Percentiles rank a stretch among this genome's conserved stretches.
Conservation (phyloP, 2,113 vertebrate genomes). For the Electrona antarctica region DNA sequence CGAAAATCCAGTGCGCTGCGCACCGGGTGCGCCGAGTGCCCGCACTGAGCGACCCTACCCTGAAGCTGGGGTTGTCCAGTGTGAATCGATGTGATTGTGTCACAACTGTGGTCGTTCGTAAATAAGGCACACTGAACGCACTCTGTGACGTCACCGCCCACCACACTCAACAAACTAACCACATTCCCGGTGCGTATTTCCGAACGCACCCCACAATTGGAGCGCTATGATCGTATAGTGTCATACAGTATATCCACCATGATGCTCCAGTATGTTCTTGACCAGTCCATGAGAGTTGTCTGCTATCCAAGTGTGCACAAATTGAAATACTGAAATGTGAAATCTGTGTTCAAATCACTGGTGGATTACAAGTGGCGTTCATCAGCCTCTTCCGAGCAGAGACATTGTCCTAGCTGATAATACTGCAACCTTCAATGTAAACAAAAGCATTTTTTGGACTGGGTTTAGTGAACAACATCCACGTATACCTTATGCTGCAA, state of each 20-base stretch:
- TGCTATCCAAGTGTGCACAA: conserved; percentile 29
- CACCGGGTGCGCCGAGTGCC: too few relatives aligned
- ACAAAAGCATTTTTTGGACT: not conserved
- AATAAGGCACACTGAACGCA: too few relatives aligned
- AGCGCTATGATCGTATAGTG: not conserved
- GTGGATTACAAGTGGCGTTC: conserved; percentile 12
- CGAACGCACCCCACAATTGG: too few relatives aligned
- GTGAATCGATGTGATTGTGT: too few relatives aligned
- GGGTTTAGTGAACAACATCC: not conserved
- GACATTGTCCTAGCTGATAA: not conserved
- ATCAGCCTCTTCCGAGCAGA: conserved; percentile 7
- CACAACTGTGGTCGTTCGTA: too few relatives aligned
- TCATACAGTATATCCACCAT: conserved; percentile 21
- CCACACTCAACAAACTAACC: too few relatives aligned
- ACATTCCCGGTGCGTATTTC: too few relatives aligned
- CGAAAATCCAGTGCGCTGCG: too few relatives aligned
- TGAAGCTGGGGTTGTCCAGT: too few relatives aligned
- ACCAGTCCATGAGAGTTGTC: not conserved
- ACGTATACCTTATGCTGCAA: conserved; percentile 56
- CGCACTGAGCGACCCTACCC: too few relatives aligned
- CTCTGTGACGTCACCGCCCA: too few relatives aligned
- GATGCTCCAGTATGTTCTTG: conserved; percentile 1
- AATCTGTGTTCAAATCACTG: not conserved
- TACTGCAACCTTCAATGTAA: conserved; percentile 28
- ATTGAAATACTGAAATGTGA: conserved; percentile 5